Percentiles rank a stretch among this genome's conserved stretches.
phyloP scores from a whole-genome alignment of 2,888 invertebrate genomes.

The Coleophora flavipennella region DNA sequence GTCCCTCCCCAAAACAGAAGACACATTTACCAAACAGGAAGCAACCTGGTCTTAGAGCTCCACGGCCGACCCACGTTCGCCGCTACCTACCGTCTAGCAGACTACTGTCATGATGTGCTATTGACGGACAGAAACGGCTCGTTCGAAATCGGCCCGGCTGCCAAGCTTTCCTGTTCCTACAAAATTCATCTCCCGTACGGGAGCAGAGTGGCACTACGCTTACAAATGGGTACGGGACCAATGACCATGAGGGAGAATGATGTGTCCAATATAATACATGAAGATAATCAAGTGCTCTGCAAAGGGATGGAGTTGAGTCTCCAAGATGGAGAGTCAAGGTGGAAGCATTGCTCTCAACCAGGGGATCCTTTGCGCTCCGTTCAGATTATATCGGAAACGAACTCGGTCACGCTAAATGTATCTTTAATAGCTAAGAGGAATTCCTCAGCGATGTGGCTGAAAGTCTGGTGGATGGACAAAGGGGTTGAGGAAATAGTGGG shows the following conservation, averaged over 20 bases:
- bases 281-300: constrained; percentile 54
- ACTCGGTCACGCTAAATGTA: constrained; percentile 66
- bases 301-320: constrained; percentile 72
- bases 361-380: constrained; percentile 72
- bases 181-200: constrained; percentile 80
- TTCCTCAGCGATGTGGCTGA: constrained; percentile 66
- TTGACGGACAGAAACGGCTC: constrained; percentile 76
- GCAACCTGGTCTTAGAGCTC: constrained; percentile 68
- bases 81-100: constrained; percentile 77
- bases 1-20: constrained; percentile 71
- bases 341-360: constrained; percentile 74
- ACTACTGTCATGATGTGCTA: constrained; percentile 81
- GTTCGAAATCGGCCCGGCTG: constrained; percentile 75
- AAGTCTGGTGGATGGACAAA: constrained; percentile 76
- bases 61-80: constrained; percentile 78
- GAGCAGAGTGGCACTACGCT: constrained; percentile 75
- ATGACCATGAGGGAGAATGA: constrained; percentile 42
- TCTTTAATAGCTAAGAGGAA: constrained; percentile 50
- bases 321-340: constrained; percentile 70
- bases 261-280: constrained; percentile 44
- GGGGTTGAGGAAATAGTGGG: constrained; percentile 74
- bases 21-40: constrained; percentile 70
- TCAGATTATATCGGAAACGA: constrained; percentile 73
- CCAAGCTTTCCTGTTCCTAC: constrained; percentile 77
- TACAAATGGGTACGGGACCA: constrained; percentile 70